Evolutionary conservation across 2,888 invertebrate species (phyloP).

Genomic region (Loripinus fragilis): DNA sequence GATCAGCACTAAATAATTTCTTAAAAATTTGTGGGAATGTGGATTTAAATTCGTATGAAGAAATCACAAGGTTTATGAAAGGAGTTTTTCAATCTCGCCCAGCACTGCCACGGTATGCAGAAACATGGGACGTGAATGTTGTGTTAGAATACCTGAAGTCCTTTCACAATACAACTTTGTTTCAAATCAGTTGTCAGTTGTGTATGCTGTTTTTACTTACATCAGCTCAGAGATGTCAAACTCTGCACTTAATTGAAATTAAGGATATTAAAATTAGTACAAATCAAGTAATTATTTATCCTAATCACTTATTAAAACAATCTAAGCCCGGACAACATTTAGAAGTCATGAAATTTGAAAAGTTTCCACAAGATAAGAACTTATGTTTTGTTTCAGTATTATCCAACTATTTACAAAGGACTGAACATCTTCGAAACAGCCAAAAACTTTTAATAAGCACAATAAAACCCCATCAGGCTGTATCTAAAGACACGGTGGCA

Average conservation of each 20-base stretch:
- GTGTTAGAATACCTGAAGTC: not conserved
- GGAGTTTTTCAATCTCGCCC: not conserved
- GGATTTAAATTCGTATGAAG: slow-evolving; percentile 2
- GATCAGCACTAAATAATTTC: slow-evolving; percentile 24
- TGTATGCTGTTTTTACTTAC: slow-evolving; percentile 15
- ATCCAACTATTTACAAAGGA: not conserved
- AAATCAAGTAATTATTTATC: not conserved
- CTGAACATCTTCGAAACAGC: not conserved
- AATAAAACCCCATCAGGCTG: slow-evolving; percentile 9
- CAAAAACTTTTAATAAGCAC: slow-evolving; percentile 23
- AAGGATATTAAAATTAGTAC: not conserved
- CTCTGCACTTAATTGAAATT: slow-evolving; percentile 17
- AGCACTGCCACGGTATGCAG: not conserved
- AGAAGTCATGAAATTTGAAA: not conserved
- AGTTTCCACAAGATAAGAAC: not conserved
- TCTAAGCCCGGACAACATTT: slow-evolving; percentile 3
- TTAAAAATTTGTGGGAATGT: slow-evolving; percentile 19
- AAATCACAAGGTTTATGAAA: slow-evolving; percentile 2
- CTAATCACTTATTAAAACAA: not conserved
- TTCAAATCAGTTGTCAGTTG: not conserved
- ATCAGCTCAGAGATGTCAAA: slow-evolving; percentile 23
- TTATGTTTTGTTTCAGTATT: slow-evolving; percentile 18
- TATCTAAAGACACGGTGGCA: slow-evolving; percentile 14
- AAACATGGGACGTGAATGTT: slow-evolving; percentile 13
- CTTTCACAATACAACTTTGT: not conserved